These are phyloP conservation scores for Norana najaformis DNA, from an alignment of 2,888 invertebrate genomes.

Conservation along the genomic window DNA sequence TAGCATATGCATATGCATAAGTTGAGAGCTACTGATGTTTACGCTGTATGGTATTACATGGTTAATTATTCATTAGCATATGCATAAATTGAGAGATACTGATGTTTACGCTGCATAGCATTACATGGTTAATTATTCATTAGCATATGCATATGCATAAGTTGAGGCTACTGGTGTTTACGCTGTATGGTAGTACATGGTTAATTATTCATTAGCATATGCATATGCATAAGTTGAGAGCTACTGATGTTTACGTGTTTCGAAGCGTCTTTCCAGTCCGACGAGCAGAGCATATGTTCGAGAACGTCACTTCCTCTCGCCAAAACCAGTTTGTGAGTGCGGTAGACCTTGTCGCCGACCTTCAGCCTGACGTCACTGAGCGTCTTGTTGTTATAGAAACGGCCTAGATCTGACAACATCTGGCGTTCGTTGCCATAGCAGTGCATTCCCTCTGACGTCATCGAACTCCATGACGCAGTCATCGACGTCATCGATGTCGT, in stretches of 20 bases:
- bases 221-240: too few species aligned
- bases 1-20: too few species aligned
- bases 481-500: conserved; percentile 24
- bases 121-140: too few species aligned
- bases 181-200: background rate
- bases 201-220: too few species aligned
- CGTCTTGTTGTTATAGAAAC: conserved; percentile 42
- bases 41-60: too few species aligned
- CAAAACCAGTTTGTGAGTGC: conserved; percentile 63
- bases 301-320: conserved; percentile 64
- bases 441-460: conserved; percentile 35
- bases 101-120: too few species aligned
- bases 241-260: conserved; percentile 30
- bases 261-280: conserved; percentile 35
- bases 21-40: background rate
- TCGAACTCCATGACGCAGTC: conserved; percentile 14
- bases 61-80: too few species aligned
- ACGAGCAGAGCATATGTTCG: conserved; percentile 49
- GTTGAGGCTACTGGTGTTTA: too few species aligned
- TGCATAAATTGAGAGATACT: too few species aligned
- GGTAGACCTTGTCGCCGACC: conserved; percentile 62
- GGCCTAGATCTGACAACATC: conserved; percentile 37
- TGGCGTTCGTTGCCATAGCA: conserved; percentile 41
- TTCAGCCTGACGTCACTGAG: conserved; percentile 46
- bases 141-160: too few species aligned